These are phyloP conservation scores for Cossypha polioptera DNA, from an alignment of 2,797 vertebrate genomes.

Conservation along the genomic window DNA sequence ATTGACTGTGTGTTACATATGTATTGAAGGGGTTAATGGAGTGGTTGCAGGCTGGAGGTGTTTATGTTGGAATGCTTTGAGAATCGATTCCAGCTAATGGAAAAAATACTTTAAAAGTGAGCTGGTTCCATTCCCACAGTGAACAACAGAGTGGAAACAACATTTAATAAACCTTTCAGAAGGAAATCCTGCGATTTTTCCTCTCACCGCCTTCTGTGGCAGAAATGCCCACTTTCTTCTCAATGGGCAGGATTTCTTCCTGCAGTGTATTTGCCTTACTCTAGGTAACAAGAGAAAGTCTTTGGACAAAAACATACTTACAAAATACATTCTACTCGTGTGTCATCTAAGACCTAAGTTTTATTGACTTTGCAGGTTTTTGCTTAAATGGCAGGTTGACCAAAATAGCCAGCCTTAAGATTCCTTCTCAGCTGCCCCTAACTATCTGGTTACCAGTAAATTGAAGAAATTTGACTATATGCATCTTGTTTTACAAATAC, in stretches of 20 bases:
- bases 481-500: not conserved
- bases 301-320: not conserved
- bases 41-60: constrained; percentile 24
- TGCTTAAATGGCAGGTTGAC: not conserved
- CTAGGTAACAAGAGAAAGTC: not conserved
- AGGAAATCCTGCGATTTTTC: not conserved
- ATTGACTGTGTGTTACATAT: not conserved
- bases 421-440: not conserved
- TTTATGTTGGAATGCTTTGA: constrained; percentile 59
- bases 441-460: not conserved
- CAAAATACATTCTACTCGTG: not conserved
- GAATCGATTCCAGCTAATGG: constrained; percentile 71
- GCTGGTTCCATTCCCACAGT: constrained; percentile 49
- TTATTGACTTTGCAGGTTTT: not conserved
- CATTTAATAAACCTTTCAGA: constrained; percentile 38
- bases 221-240: constrained; percentile 19
- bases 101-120: constrained; percentile 66
- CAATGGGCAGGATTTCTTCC: constrained; percentile 11
- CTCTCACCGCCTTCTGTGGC: not conserved
- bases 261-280: not conserved
- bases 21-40: constrained; percentile 52
- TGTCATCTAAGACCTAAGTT: not conserved
- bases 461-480: not conserved
- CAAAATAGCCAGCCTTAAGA: not conserved
- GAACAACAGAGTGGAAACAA: constrained; percentile 49